Conservation (phyloP, 2,888 invertebrate species). For the Stenodema calcarata region DNA sequence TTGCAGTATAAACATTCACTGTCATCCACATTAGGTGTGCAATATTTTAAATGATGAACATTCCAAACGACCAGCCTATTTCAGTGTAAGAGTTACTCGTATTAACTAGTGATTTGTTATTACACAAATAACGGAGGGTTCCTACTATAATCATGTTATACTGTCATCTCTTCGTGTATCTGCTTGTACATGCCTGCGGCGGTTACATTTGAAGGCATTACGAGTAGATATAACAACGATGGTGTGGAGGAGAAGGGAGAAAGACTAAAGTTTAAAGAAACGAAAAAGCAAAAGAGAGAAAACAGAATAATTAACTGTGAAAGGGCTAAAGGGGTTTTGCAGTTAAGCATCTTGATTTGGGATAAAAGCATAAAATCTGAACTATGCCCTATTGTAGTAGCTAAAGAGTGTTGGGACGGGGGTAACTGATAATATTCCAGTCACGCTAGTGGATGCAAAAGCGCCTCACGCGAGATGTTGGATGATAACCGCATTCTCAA, state of each 20-base stretch:
- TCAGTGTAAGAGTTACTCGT: too few species aligned
- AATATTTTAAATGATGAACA: too few species aligned
- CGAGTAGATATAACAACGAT: too few species aligned
- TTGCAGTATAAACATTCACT: too few species aligned
- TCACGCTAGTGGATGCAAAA: background rate
- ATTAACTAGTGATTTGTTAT: too few species aligned
- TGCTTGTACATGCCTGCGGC: too few species aligned
- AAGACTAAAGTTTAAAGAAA: background rate
- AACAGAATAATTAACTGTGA: background rate
- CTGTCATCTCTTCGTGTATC: too few species aligned
- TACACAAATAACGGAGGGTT: too few species aligned
- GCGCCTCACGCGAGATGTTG: background rate
- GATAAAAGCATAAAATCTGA: constrained; percentile 17
- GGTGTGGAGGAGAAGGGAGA: background rate
- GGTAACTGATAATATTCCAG: background rate
- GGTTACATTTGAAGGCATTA: too few species aligned
- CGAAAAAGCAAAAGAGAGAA: background rate
- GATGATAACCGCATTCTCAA: background rate
- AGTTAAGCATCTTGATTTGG: constrained; percentile 11
- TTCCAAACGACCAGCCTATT: too few species aligned
- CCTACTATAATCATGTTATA: too few species aligned
- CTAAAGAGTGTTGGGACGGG: background rate
- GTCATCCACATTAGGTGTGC: too few species aligned
- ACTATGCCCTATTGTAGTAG: background rate
- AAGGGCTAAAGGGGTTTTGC: background rate